Conservation (phyloP, 1,140 invertebrate species). For the Pseudomyrmex flavicornis region DNA sequence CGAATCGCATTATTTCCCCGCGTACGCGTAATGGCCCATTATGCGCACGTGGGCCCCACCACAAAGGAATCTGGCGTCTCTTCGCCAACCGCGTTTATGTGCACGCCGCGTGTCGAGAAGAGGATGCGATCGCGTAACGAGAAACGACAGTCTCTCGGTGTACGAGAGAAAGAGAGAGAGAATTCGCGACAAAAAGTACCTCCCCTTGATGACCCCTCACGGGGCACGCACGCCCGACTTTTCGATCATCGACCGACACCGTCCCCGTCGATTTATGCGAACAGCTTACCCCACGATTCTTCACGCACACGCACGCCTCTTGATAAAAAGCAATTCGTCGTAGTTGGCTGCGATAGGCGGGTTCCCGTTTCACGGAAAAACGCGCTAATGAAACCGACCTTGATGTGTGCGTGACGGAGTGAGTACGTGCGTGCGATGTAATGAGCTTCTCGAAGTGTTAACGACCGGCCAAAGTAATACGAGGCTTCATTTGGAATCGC, state of each 20-base stretch:
- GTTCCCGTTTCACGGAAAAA: slow-evolving; percentile 32
- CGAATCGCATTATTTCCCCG: slow-evolving; percentile 67
- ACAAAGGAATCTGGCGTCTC: slow-evolving; percentile 69
- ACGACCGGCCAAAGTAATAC: background rate
- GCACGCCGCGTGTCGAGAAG: slow-evolving; percentile 12
- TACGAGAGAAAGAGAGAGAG: too few species aligned
- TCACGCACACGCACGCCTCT: slow-evolving; percentile 10
- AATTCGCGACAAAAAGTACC: slow-evolving; percentile 22
- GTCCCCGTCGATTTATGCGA: slow-evolving; percentile 41
- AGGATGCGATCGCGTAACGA: slow-evolving; percentile 6
- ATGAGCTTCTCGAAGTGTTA: background rate
- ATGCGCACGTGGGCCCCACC: slow-evolving; percentile 71
- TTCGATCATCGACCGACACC: slow-evolving; percentile 12
- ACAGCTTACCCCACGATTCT: slow-evolving; percentile 28
- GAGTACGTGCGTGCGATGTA: background rate
- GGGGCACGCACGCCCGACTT: background rate
- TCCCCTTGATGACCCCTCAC: background rate
- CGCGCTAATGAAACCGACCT: slow-evolving; percentile 3
- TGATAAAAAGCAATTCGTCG: slow-evolving; percentile 43
- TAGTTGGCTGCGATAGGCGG: background rate
- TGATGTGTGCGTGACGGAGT: background rate
- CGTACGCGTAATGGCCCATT: slow-evolving; percentile 76
- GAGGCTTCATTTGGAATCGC: background rate
- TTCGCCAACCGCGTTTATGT: slow-evolving; percentile 14
- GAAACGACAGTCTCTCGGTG: background rate